Percentiles rank a stretch among this genome's conserved stretches.
phyloP scores from a whole-genome alignment of 2,113 vertebrate genomes.

The Grammomys dolichurus region DNA sequence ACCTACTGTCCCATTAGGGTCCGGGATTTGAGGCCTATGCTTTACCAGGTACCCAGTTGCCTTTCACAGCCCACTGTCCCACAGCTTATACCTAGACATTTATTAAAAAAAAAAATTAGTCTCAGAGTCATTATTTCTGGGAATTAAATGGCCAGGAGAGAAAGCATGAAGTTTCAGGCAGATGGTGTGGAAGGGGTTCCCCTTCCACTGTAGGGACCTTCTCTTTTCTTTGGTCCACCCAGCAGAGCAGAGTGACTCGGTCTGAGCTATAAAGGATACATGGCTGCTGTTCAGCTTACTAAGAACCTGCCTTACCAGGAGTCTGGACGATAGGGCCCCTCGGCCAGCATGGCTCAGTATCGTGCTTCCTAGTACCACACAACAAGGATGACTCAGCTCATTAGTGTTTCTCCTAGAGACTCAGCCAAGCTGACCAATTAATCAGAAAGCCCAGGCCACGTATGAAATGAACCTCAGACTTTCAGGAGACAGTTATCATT shows the following conservation, averaged over 20 bases:
- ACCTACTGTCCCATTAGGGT: too few relatives aligned
- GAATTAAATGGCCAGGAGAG: too few relatives aligned
- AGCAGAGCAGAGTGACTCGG: not conserved
- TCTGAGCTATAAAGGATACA: not conserved
- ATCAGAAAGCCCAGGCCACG: not conserved
- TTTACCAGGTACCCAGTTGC: too few relatives aligned
- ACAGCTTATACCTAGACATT: too few relatives aligned
- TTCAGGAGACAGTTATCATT: not conserved
- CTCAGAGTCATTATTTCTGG: too few relatives aligned
- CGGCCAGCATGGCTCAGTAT: not conserved
- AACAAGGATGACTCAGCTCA: not conserved
- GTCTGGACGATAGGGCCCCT: not conserved
- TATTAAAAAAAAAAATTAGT: too few relatives aligned
- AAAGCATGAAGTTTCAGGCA: not conserved
- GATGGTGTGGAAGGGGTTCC: not conserved
- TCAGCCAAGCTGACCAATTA: not conserved
- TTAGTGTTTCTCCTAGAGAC: not conserved
- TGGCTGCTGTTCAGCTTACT: not conserved
- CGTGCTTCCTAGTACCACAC: not conserved
- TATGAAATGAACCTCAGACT: not conserved
- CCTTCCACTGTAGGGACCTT: rapidly evolving
- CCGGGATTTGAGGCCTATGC: too few relatives aligned
- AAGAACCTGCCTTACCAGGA: not conserved
- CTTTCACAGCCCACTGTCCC: too few relatives aligned
- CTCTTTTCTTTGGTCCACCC: not conserved